Conservation (phyloP, 2,797 vertebrate species). For the Malurus splendens region DNA sequence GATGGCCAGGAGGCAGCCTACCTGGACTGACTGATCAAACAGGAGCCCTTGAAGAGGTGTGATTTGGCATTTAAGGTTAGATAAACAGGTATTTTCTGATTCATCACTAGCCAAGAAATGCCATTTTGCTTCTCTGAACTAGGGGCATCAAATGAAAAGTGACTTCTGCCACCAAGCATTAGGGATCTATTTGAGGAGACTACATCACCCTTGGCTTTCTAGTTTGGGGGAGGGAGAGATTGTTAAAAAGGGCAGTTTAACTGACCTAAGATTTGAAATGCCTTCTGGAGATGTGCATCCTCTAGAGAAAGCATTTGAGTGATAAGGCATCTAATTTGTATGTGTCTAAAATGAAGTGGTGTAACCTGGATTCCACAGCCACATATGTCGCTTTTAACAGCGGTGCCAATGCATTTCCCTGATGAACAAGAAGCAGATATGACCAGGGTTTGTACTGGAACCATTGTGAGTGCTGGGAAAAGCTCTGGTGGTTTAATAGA, state of each 20-base stretch:
- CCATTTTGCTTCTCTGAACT: conserved; percentile 15
- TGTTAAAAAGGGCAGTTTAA: conserved; percentile 41
- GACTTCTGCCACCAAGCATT: conserved; percentile 56
- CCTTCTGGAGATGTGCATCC: conserved; percentile 17
- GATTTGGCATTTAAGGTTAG: conserved; percentile 24
- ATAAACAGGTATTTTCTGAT: conserved; percentile 10
- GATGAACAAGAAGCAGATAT: background rate
- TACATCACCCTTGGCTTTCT: conserved; percentile 34
- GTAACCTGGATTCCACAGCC: background rate
- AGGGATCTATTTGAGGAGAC: conserved; percentile 18
- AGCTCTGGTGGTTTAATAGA: background rate
- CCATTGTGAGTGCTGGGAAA: background rate
- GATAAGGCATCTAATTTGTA: background rate
- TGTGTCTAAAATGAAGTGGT: background rate
- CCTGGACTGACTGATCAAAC: background rate
- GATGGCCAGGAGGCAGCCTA: background rate
- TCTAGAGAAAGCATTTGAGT: conserved; percentile 20
- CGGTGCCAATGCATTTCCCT: background rate
- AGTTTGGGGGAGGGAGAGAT: conserved; percentile 6
- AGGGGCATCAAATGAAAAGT: conserved; percentile 44
- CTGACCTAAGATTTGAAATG: conserved; percentile 46
- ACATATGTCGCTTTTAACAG: background rate
- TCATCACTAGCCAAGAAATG: background rate
- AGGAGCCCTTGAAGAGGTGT: background rate
- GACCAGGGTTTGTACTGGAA: background rate